These are phyloP conservation scores for Orthosia gothica DNA, from an alignment of 2,888 invertebrate species.

Conservation along the genomic window DNA sequence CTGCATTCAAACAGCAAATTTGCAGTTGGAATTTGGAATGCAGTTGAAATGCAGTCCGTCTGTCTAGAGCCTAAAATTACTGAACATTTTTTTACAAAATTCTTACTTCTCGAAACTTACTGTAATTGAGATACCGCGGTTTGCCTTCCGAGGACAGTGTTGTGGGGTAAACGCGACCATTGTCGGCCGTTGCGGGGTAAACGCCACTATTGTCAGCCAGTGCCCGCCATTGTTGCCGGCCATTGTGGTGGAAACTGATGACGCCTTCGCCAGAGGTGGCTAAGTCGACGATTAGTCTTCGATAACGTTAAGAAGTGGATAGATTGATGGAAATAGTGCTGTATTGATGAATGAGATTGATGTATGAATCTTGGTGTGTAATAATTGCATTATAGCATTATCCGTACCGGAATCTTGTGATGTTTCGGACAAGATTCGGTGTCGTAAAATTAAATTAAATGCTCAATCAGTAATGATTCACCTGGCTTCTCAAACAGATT, in stretches of 20 bases:
- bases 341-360: conserved; percentile 6
- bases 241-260: conserved; percentile 88
- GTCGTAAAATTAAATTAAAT: not conserved
- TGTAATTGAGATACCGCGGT: no score
- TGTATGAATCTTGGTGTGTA: conserved; percentile 1
- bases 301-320: conserved; percentile 22
- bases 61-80: no score
- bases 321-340: conserved; percentile 27
- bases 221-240: conserved; percentile 80
- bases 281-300: conserved; percentile 88
- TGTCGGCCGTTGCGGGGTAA: conserved; percentile 81
- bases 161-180: conserved; percentile 83
- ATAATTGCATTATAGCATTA: not conserved
- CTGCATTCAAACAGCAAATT: no score
- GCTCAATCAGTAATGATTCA: no score
- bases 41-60: no score
- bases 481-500: no score
- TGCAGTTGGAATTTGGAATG: no score
- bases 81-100: no score
- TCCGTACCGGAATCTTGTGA: not conserved
- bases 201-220: conserved; percentile 79
- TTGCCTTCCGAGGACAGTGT: conserved; percentile 24
- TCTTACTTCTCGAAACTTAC: no score
- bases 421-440: not conserved
- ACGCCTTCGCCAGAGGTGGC: conserved; percentile 78